Base-by-base conservation (phyloP, 2,797 vertebrate species). In the Myripristis murdjan region DNA sequence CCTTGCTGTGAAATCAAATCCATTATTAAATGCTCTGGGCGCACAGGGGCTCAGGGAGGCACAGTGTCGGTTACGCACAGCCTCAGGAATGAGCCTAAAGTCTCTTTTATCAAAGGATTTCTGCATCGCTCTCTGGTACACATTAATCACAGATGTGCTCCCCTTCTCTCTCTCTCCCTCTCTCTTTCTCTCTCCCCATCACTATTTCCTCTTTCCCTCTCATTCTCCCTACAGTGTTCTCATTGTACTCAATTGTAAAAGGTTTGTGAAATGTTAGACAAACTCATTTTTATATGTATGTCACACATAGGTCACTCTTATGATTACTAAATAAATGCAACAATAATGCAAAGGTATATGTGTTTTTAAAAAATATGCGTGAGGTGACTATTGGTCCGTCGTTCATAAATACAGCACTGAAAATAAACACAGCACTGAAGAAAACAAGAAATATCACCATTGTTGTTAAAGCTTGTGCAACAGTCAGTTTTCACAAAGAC, bases 121-220 rank as follows among this genome's bases (percentile, higher is more conserved):
- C 83, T 85, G 88, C 90, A 84, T 87, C 51, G 83, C 84, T 84
- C 87, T 93, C 90, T 93, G 93, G 89, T 91, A 58, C 86, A 91
- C 93, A 95, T 95, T 95, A 94, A 93, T 94, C 91, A 89, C 94
- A 95, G 93, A 95, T 95, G 94, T 94, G 91, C 90, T 79, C 70
- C 75, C 67, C 70, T 77, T 68, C 80, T 85, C 53, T 41, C 79
- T 79, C 84, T 46, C 64, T 65, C 52, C 31, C 37, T 28, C 51
- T 43, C 39, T 24, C 15, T 39, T 46, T 43, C 22, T 20, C 10
- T 22, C 43, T 48, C 85, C 83, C 69, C 81, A 75, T 70, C 79
- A 68, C 70, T 14, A 55, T 71, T 80, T 82, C 87, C 75, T 83
- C 74, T 72, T 37, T 43, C 33, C 52, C 35, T 35, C 66, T 37